Evolutionary conservation across 2,113 vertebrate genomes (phyloP).

Genomic region (Nipponia nippon): DNA sequence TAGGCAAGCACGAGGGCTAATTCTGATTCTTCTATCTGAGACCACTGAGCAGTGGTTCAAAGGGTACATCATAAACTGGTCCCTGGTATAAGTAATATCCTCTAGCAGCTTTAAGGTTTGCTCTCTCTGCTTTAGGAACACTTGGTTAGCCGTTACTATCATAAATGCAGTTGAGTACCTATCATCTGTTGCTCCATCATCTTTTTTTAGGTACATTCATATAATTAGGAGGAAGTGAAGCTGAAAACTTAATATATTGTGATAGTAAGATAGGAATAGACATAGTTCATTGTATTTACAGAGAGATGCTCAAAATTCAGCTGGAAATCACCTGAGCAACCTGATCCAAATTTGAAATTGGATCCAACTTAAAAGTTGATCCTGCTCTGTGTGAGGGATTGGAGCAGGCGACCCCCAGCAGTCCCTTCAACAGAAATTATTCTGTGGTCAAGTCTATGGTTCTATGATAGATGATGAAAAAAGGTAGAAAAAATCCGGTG

Average conservation of each 20-base stretch:
- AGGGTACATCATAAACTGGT: neutral
- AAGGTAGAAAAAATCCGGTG: neutral
- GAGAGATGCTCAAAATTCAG: neutral
- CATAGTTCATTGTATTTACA: neutral
- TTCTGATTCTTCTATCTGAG: neutral
- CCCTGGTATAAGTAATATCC: neutral
- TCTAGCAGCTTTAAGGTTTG: neutral
- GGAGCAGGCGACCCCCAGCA: neutral
- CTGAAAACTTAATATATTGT: neutral
- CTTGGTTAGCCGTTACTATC: neutral
- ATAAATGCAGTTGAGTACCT: neutral
- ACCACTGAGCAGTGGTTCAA: neutral
- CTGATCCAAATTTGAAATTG: neutral
- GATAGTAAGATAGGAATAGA: neutral
- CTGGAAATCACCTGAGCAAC: neutral
- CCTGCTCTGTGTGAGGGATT: neutral
- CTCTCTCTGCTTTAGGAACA: neutral
- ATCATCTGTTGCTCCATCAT: neutral
- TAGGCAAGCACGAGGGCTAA: neutral
- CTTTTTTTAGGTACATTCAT: neutral
- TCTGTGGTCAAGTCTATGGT: neutral
- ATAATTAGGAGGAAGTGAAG: neutral
- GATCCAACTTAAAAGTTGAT: neutral
- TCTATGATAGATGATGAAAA: neutral
- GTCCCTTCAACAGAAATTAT: neutral